Base-by-base conservation (phyloP, 2,797 vertebrate genomes). In the Coccyzus lansbergi region DNA sequence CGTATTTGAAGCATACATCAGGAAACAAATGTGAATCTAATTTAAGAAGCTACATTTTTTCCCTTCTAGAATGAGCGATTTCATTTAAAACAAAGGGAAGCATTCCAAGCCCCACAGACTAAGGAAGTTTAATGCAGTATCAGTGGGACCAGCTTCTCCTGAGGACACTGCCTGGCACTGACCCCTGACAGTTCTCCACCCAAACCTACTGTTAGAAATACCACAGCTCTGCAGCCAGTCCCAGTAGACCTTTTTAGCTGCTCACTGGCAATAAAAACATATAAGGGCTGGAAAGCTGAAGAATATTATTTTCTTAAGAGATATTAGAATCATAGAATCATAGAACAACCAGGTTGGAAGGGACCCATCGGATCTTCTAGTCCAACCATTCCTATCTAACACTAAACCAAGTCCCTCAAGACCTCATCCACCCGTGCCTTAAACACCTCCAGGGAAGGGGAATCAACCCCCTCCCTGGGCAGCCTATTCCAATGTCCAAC, bases 11-110 rank as follows among this genome's bases (percentile, higher is more conserved):
- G 90, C 53, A 17, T 56, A 31, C 11, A 31, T 83, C 67, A 79
- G 55, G 65, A 81, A 91, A 86, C 58, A 86, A 92, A 91, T 49
- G 25, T 69, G 83, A 85, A 83, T 88, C 58, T 75, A 60, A 69
- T 83, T 86, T 44, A 86, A 44, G 36, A 20, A 74, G 34, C n/a
- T 28, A 19, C 55, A 62, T 86, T 95, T 75, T 52, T 92, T 75
- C 63, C 40, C 40, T 53, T 42, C 60, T 56, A 65, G 28, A 69
- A 68, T 13, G 26, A 86, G 51, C 21, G 9, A 77, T 31, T 64
- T 88, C 10, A 60, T n/a, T 76, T 42, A 24, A 46, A 58, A 58
- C 0, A 0, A 48, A 31, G 58, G 24, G 70, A 70, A 77, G 75
- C 0, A 1, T 34, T 55, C 40, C 64, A 69, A 92, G 52, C 4